Percentiles rank a stretch among this genome's conserved stretches.
Conservation (phyloP, 1,140 invertebrate genomes). For the Caerostris darwini region DNA sequence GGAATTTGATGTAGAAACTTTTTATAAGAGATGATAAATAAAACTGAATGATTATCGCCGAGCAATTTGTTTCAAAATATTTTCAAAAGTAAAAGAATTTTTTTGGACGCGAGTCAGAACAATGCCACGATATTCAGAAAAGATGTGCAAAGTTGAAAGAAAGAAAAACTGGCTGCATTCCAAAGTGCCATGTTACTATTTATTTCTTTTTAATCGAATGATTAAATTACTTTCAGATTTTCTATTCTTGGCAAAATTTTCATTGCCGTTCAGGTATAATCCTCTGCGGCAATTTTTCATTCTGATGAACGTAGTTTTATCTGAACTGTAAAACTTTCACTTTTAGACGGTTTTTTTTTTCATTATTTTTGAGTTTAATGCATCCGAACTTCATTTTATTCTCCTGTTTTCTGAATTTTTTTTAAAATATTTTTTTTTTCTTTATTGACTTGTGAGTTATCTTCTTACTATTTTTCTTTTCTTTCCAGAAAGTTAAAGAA, state of each 20-base stretch:
- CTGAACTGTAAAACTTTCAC: not conserved
- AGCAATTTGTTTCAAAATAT: not conserved
- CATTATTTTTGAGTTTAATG: too few relatives aligned
- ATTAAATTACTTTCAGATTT: constrained; percentile 20
- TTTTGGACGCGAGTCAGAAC: not conserved
- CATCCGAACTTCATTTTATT: too few relatives aligned
- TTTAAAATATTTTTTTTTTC: too few relatives aligned
- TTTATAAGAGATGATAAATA: too few relatives aligned
- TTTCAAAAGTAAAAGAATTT: not conserved
- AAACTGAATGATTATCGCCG: not conserved
- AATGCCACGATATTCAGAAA: not conserved
- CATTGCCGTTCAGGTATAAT: not conserved
- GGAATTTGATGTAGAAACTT: too few relatives aligned
- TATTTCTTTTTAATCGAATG: constrained; percentile 31
- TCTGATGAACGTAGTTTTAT: not conserved
- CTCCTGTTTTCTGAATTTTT: too few relatives aligned
- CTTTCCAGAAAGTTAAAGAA: too few relatives aligned
- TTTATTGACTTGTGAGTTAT: too few relatives aligned
- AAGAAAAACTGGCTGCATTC: not conserved
- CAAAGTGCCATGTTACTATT: constrained; percentile 17
- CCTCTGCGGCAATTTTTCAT: constrained; percentile 12
- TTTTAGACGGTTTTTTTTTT: not conserved
- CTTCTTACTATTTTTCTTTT: too few relatives aligned
- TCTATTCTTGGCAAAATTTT: constrained; percentile 36
- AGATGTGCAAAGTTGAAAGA: not conserved